Base-by-base conservation (phyloP, 1,140 invertebrate genomes). In the Papilio polytes region DNA sequence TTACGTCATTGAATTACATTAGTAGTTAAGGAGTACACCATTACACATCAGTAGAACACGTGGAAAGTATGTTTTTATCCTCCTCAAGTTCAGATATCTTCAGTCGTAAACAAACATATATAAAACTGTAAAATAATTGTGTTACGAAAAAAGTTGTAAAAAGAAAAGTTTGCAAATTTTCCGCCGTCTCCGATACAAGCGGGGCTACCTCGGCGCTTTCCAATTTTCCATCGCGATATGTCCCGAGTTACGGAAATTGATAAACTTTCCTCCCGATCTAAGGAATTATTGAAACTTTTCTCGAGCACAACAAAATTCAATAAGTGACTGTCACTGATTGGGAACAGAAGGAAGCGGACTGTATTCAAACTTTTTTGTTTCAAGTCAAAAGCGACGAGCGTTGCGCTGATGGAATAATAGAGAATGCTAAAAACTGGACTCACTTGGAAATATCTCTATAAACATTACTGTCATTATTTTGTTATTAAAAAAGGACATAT, bases 301-400 rank as follows among this genome's bases (percentile, higher is more conserved):
- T 86, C 85, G 89, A 90, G 87, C 90, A 94, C 91, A 93, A 93
- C 92, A 92, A 92, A 92, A 94, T 92, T 94, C 91, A 93, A 93
- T 94, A 93, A 93, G 91, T 94, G 90, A 92, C 91, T 90, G 90
- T 90, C 90, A 89, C 89, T 94, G 91, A 94, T 94, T 94, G 89
- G 90, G 86, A 87, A 87, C 83, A 81, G 83, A 66, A 78, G 77
- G 66, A 81, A 26, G 82, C 72, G 84, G 85, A 85, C 82, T 66
- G 86, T 84, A 84, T 84, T 87, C 83, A 82, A 83, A 83, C 74
- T 84, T 85, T 84, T 84, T 85, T 83, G 73, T 81, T 18, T 2
- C 46, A 80, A 83, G 77, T 59, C 2, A 78, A n/a, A 70, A 76
- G 84, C 44, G 56, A 66, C 41, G 41, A 83, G 83, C 87, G 85